Conservation (phyloP, 2,888 invertebrate genomes). For the Pammene aurita region DNA sequence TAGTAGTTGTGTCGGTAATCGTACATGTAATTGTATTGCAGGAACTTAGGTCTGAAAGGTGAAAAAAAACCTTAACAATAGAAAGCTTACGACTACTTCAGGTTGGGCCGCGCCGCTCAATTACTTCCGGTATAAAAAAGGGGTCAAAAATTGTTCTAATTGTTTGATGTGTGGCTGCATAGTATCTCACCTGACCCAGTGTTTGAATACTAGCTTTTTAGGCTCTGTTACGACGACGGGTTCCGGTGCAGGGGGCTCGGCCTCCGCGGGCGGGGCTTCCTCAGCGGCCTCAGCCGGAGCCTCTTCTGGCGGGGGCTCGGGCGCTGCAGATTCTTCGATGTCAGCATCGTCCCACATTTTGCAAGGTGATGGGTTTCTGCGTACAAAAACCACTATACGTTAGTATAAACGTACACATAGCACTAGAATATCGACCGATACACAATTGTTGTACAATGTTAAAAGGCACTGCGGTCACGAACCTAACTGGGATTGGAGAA, state of each 20-base stretch:
- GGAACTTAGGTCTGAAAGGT: conserved; percentile 87
- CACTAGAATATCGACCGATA: conserved; percentile 18
- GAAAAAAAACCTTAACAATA: conserved; percentile 34
- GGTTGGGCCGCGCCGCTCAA: too few species aligned
- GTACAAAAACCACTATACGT: conserved; percentile 64
- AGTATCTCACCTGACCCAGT: conserved; percentile 88
- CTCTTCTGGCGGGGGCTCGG: conserved; percentile 56
- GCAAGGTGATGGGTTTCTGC: conserved; percentile 66
- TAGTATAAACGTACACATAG: conserved; percentile 32
- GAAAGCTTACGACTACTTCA: not conserved
- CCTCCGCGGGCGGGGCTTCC: conserved; percentile 71
- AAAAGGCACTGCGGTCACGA: conserved; percentile 53
- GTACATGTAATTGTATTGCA: conserved; percentile 92
- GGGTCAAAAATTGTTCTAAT: not conserved
- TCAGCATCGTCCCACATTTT: conserved; percentile 83
- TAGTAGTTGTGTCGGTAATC: conserved; percentile 94
- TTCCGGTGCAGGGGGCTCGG: conserved; percentile 73
- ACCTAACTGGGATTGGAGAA: conserved; percentile 73
- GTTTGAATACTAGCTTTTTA: conserved; percentile 88
- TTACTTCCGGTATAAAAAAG: too few species aligned
- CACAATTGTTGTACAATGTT: conserved; percentile 2
- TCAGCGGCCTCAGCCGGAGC: conserved; percentile 51
- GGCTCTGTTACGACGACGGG: conserved; percentile 80
- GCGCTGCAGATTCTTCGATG: conserved; percentile 72
- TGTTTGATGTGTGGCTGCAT: not conserved